Percentiles rank a stretch among this genome's conserved stretches.
Conservation (phyloP, 1,140 invertebrate species). For the Bombus difficillimus region DNA sequence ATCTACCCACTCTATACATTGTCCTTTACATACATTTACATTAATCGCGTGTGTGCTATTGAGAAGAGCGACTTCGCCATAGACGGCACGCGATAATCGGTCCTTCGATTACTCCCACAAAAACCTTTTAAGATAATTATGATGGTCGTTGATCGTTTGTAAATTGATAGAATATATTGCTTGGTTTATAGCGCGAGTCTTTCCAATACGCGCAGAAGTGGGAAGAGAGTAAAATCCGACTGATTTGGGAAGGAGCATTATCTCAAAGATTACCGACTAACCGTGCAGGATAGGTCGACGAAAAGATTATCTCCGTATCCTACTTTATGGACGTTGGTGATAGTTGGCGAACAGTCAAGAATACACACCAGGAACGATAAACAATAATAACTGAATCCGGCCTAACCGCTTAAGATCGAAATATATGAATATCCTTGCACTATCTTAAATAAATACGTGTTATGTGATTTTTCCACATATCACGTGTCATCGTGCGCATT, state of each 20-base stretch:
- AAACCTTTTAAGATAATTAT: conserved; percentile 63
- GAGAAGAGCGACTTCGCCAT: conserved; percentile 37
- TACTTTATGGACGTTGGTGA: conserved; percentile 2
- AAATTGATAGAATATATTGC: conserved; percentile 50
- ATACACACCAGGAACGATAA: neutral
- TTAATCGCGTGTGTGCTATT: conserved; percentile 22
- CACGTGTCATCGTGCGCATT: neutral
- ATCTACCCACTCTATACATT: neutral
- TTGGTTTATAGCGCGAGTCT: conserved; percentile 20
- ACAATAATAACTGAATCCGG: neutral
- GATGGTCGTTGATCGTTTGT: conserved; percentile 52
- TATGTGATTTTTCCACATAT: neutral
- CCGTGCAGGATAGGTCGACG: conserved; percentile 1
- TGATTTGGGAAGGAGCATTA: conserved; percentile 35
- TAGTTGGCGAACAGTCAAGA: neutral
- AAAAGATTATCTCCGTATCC: conserved; percentile 25
- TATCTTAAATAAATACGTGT: neutral
- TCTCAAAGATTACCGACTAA: conserved; percentile 1
- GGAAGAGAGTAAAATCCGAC: conserved; percentile 17
- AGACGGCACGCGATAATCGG: conserved; percentile 48
- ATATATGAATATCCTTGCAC: neutral
- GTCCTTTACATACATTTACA: conserved; percentile 7
- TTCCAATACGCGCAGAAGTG: neutral
- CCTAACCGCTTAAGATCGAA: neutral
- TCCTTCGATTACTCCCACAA: conserved; percentile 46